phyloP scores from a whole-genome alignment of 1,140 invertebrate species.

The Drosophila mojavensis region DNA sequence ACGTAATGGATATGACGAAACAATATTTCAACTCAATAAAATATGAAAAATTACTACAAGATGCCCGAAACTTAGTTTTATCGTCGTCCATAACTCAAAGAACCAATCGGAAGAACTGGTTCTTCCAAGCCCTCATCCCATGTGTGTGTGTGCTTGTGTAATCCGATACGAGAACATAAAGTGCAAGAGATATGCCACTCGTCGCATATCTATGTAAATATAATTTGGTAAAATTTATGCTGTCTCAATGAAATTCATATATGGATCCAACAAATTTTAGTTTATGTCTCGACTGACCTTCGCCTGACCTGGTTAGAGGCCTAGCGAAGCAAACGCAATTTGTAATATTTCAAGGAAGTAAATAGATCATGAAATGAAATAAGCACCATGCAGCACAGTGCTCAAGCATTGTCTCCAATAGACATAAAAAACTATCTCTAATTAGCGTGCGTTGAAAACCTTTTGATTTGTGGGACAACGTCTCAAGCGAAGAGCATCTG shows the following conservation, averaged over 20 bases:
- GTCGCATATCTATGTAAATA: slow-evolving; percentile 59
- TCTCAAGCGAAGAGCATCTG: slow-evolving; percentile 1
- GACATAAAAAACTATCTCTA: slow-evolving; percentile 3
- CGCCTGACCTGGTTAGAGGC: slow-evolving; percentile 43
- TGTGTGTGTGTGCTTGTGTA: slow-evolving; percentile 31
- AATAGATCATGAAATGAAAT: slow-evolving; percentile 45
- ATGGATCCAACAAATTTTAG: slow-evolving; percentile 70
- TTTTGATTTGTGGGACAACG: slow-evolving; percentile 54
- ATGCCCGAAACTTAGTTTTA: slow-evolving; percentile 47
- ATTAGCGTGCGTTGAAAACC: slow-evolving; percentile 21
- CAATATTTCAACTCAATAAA: slow-evolving; percentile 72
- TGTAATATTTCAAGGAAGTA: slow-evolving; percentile 39
- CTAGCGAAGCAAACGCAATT: slow-evolving; percentile 9
- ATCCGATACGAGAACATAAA: slow-evolving; percentile 75
- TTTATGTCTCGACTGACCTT: slow-evolving; percentile 74
- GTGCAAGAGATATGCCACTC: slow-evolving; percentile 63
- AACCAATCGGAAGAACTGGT: slow-evolving; percentile 46
- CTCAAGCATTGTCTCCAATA: slow-evolving; percentile 20
- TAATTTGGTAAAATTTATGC: slow-evolving; percentile 64
- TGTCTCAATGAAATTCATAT: slow-evolving; percentile 60
- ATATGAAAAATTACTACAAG: slow-evolving; percentile 63
- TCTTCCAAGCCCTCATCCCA: not conserved
- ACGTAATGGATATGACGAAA: slow-evolving; percentile 62
- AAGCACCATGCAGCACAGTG: slow-evolving; percentile 27
- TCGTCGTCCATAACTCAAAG: slow-evolving; percentile 64